Evolutionary conservation across 2,888 invertebrate genomes (phyloP), one percentile per base, ranked within the genome.

Genomic region (Scelioninae gen. 1): DNA sequence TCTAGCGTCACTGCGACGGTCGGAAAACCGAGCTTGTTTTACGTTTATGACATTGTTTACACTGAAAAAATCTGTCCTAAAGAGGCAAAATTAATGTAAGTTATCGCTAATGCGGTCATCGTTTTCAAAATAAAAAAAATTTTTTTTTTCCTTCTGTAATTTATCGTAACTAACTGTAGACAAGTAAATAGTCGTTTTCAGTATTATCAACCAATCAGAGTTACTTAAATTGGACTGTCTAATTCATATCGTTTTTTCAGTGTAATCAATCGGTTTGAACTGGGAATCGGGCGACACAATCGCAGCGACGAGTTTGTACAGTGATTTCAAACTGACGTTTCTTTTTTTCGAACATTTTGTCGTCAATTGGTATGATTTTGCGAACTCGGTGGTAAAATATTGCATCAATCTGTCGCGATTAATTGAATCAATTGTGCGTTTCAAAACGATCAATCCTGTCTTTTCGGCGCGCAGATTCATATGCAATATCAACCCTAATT

Each of bases 281-380:
- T 80, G 29, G n/a, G 49, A 81, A 56, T 68, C 74, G 63, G 69
- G 4, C 23, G 76, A 62, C 86, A 87, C 86, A 77, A 86, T 87
- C 85, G 87, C 87, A 86, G 85, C 86, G 86, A 86, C 86, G 84
- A 82, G 86, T 88, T 88, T 91, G 91, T 90, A 91, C 91, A 92
- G 91, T 87, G 89, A 92, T 92, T 91, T 90, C 92, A 91, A 92
- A 92, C 91, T 90, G 88, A 88, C 89, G 88, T 85, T 89, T 88
- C 81, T 58, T 87, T 86, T 83, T 85, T 87, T 87, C 86, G 84
- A 87, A 66, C 75, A 87, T 87, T 82, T 88, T 72, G 86, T 86
- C 88, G 89, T 89, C 89, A 91, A 91, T 90, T 89, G 84, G 84
- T 86, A 85, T 87, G 88, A 89, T 87, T 84, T 86, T 86, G 86